These are phyloP conservation scores for Sebastes schlegelii DNA, from an alignment of 2,113 vertebrate species.

Conservation along the genomic window DNA sequence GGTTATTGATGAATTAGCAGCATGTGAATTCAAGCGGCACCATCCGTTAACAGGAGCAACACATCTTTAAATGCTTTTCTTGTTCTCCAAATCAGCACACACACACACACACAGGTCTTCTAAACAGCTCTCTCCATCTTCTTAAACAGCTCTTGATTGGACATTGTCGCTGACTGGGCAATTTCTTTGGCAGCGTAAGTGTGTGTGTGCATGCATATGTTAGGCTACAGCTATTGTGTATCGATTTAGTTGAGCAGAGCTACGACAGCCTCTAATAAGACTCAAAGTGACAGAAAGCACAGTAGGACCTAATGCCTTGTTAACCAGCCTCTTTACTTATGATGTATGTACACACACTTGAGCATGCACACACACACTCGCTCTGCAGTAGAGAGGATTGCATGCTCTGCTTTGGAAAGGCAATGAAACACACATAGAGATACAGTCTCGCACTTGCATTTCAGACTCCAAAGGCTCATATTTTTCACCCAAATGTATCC, in stretches of 20 bases:
- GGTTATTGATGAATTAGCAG: conserved; percentile 65
- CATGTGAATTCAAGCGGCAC: conserved; percentile 58
- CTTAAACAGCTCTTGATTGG: conserved; percentile 68
- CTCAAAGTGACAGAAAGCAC: conserved; percentile 63
- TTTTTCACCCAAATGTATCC: not conserved
- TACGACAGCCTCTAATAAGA: conserved; percentile 60
- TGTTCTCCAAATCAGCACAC: conserved; percentile 20
- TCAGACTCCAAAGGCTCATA: not conserved
- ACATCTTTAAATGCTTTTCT: conserved; percentile 55
- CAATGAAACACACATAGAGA: conserved; percentile 4
- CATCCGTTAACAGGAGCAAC: conserved; percentile 52
- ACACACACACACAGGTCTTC: conserved; percentile 37
- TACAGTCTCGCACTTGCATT: not conserved
- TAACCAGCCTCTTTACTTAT: conserved; percentile 39
- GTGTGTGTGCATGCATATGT: conserved; percentile 37
- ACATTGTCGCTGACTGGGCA: conserved; percentile 59
- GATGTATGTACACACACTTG: conserved; percentile 1
- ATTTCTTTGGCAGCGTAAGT: conserved; percentile 24
- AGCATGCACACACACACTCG: not conserved
- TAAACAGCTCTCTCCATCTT: conserved; percentile 60
- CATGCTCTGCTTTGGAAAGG: not conserved
- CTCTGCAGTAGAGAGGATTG: not conserved
- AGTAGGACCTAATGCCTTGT: conserved; percentile 60
- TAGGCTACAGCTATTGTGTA: conserved; percentile 53
- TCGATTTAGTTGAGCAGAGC: conserved; percentile 65